A percentile compares a stretch with the other conserved stretches of the same genome.
These are phyloP conservation scores for Bos taurus DNA, from an alignment of 2,113 vertebrate genomes.

Conservation along the genomic window DNA sequence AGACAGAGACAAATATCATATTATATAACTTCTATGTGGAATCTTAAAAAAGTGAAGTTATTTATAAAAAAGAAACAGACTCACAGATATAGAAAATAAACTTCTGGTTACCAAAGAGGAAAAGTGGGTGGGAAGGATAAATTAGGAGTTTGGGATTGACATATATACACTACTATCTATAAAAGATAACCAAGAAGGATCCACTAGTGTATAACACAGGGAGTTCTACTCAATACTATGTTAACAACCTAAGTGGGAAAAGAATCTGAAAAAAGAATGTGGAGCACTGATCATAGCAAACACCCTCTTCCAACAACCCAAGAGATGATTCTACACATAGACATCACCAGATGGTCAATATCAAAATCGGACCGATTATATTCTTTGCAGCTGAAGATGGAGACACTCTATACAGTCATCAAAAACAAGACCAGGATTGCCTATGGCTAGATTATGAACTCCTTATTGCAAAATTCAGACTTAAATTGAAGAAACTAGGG, in stretches of 20 bases:
- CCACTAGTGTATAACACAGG: neutral
- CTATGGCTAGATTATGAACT: neutral
- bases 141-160: neutral
- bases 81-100: neutral
- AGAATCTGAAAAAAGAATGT: neutral
- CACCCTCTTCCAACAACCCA: neutral
- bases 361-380: fast-evolving
- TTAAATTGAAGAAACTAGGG: neutral
- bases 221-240: neutral
- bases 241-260: neutral
- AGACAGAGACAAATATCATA: neutral
- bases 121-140: neutral
- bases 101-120: neutral
- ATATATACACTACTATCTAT: neutral
- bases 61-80: neutral
- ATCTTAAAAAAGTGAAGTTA: neutral
- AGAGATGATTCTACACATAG: neutral
- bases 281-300: neutral
- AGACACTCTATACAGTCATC: neutral
- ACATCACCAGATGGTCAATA: neutral
- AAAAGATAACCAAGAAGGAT: neutral
- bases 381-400: neutral
- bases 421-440: neutral
- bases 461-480: neutral
- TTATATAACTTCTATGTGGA: neutral